Conservation (phyloP, 2,797 vertebrate species). For the Petrocephalus schoutedeni region DNA sequence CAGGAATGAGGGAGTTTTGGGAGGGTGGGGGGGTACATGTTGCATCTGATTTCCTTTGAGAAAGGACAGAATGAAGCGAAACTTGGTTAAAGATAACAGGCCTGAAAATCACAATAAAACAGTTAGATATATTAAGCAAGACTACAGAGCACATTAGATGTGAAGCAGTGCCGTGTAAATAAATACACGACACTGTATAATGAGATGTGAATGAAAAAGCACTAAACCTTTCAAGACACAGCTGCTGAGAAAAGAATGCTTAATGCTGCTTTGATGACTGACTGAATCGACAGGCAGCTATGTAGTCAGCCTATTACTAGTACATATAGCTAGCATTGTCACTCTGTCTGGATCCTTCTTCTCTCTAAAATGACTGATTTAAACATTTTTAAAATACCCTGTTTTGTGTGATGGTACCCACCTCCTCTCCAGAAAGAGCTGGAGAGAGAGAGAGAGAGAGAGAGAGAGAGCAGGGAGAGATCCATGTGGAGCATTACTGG, state of each 20-base stretch:
- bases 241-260: not conserved
- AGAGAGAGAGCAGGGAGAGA: not conserved
- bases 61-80: not conserved
- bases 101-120: not conserved
- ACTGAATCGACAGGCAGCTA: not conserved
- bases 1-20: not conserved
- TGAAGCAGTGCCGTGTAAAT: not conserved
- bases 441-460: not conserved
- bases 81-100: not conserved
- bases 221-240: conserved; percentile 1
- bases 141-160: not conserved
- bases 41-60: not conserved
- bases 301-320: not conserved
- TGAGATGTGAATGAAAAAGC: not conserved
- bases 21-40: not conserved
- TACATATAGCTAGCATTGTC: not conserved
- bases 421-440: not conserved
- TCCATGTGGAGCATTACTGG: not conserved
- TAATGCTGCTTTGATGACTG: not conserved
- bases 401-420: conserved; percentile 10
- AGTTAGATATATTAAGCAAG: not conserved
- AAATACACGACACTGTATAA: not conserved
- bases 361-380: not conserved
- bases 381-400: not conserved
- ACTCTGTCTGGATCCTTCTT: not conserved